Evolutionary conservation across 2,797 vertebrate species (phyloP).

Genomic region (Rhinichthys osculus): DNA sequence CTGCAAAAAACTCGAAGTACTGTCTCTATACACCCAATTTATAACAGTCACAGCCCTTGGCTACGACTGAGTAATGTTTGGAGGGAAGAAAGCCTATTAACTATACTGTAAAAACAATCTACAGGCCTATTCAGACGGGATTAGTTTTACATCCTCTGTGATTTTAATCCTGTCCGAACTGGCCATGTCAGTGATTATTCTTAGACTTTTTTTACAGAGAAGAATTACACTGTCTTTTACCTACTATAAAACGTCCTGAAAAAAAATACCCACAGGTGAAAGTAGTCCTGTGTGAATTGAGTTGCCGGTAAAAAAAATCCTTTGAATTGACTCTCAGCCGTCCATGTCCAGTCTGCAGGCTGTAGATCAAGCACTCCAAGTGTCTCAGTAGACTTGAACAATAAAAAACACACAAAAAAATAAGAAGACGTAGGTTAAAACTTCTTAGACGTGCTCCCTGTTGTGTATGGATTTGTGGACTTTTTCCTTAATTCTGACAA

Average conservation of each 20-base stretch:
- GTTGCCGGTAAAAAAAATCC: background rate
- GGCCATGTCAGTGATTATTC: background rate
- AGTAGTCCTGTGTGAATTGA: slow-evolving; percentile 4
- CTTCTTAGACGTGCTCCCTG: background rate
- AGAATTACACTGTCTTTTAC: background rate
- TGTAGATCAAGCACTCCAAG: background rate
- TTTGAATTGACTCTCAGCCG: background rate
- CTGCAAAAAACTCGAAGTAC: background rate
- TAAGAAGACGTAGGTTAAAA: background rate
- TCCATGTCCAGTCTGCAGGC: background rate
- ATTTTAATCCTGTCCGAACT: slow-evolving; percentile 18
- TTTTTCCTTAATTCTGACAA: background rate
- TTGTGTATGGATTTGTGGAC: background rate
- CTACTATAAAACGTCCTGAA: background rate
- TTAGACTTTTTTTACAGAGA: background rate
- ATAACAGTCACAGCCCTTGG: background rate
- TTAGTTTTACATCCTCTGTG: slow-evolving; percentile 25
- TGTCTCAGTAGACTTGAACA: background rate
- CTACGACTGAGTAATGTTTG: background rate
- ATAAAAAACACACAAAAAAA: background rate
- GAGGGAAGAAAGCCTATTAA: slow-evolving; percentile 13
- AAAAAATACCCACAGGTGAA: background rate
- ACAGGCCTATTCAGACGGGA: background rate
- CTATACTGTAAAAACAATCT: slow-evolving; percentile 12
- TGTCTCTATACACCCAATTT: slow-evolving; percentile 12